A percentile compares a stretch with the other conserved stretches of the same genome.
Evolutionary conservation across 2,113 vertebrate genomes (phyloP).

Genomic region (Erinaceus europaeus): DNA sequence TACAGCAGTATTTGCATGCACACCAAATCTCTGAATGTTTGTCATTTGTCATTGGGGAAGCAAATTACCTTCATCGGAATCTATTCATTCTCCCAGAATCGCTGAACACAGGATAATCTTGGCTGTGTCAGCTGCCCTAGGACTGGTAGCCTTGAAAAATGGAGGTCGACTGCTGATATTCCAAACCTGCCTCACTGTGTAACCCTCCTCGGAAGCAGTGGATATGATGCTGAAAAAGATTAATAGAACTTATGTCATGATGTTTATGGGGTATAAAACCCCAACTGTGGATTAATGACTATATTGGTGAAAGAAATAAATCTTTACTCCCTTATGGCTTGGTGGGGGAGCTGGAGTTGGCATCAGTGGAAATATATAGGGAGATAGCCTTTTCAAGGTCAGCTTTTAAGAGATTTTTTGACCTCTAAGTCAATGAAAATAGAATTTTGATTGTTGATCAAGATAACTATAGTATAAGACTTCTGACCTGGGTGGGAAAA

Average conservation of each 20-base stretch:
- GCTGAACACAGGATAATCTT: slow-evolving; percentile 83
- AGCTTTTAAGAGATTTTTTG: slow-evolving; percentile 68
- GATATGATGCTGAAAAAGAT: slow-evolving; percentile 80
- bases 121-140: slow-evolving; percentile 82
- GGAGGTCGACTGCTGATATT: slow-evolving; percentile 77
- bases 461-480: slow-evolving; percentile 19
- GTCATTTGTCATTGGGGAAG: slow-evolving; percentile 79
- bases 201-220: slow-evolving; percentile 73
- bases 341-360: slow-evolving; percentile 76
- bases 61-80: slow-evolving; percentile 82
- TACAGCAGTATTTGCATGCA: slow-evolving; percentile 78
- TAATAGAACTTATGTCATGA: slow-evolving; percentile 78
- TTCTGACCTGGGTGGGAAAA: slow-evolving; percentile 46
- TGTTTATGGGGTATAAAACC: slow-evolving; percentile 79
- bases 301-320: slow-evolving; percentile 81
- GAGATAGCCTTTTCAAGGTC: slow-evolving; percentile 63
- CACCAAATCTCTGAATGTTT: slow-evolving; percentile 73
- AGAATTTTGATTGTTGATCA: slow-evolving; percentile 66
- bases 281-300: slow-evolving; percentile 80
- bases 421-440: slow-evolving; percentile 72
- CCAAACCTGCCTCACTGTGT: slow-evolving; percentile 69
- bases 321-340: slow-evolving; percentile 79
- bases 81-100: slow-evolving; percentile 75
- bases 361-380: slow-evolving; percentile 74
- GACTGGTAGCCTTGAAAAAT: slow-evolving; percentile 80